A percentile compares a stretch with the other conserved stretches of the same genome.
phyloP scores from a whole-genome alignment of 2,888 invertebrate genomes.

The Druceiella hillmani region DNA sequence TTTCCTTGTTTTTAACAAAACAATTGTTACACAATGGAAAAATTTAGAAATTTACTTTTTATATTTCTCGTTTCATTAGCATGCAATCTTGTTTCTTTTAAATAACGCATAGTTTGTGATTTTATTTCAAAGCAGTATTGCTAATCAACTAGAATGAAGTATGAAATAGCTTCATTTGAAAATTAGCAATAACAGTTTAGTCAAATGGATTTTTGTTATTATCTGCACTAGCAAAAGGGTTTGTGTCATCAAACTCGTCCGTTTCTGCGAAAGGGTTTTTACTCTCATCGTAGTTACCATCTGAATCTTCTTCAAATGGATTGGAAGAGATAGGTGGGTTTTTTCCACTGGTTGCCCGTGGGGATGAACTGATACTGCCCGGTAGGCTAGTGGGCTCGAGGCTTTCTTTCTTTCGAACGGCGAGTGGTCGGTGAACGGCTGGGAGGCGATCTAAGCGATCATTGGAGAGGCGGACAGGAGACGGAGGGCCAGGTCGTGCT shows the following conservation, averaged over 20 bases:
- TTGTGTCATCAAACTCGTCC: constrained; percentile 43
- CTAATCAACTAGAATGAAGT: too few species aligned
- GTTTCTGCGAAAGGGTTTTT: constrained; percentile 64
- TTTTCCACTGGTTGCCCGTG: constrained; percentile 31
- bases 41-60: too few species aligned
- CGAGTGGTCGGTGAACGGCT: constrained; percentile 23
- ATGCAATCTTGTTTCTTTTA: too few species aligned
- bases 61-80: too few species aligned
- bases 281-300: constrained; percentile 51
- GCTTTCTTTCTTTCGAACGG: background rate
- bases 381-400: constrained; percentile 20
- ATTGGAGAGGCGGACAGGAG: constrained; percentile 2
- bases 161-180: too few species aligned
- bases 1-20: too few species aligned
- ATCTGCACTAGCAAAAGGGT: constrained; percentile 52
- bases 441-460: constrained; percentile 25
- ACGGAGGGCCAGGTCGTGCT: constrained; percentile 27
- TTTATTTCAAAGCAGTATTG: too few species aligned
- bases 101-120: too few species aligned
- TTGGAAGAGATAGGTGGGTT: constrained; percentile 31
- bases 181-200: too few species aligned
- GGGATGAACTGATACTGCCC: constrained; percentile 26
- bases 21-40: too few species aligned
- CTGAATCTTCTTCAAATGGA: constrained; percentile 38
- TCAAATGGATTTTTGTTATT: too few species aligned